phyloP scores from a whole-genome alignment of 1,140 invertebrate genomes.

The Lasaia peninsularis region DNA sequence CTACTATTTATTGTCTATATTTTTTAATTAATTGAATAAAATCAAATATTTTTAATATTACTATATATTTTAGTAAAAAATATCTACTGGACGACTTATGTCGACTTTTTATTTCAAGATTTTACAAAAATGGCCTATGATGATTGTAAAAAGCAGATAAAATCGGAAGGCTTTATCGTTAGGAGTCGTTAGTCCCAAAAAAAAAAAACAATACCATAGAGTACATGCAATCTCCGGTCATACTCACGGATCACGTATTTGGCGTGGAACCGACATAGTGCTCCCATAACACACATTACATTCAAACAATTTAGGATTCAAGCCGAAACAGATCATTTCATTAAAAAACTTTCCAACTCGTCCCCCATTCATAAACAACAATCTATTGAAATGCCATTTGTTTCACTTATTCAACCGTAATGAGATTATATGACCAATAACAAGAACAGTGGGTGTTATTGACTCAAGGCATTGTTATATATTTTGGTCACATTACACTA shows the following conservation, averaged over 20 bases:
- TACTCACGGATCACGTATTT: slow-evolving; percentile 68
- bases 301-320: background rate
- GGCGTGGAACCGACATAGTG: slow-evolving; percentile 68
- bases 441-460: background rate
- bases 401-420: background rate
- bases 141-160: too few species aligned
- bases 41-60: too few species aligned
- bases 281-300: slow-evolving; percentile 68
- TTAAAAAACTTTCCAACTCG: slow-evolving; percentile 2
- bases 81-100: too few species aligned
- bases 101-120: too few species aligned
- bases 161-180: too few species aligned
- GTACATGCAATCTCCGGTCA: slow-evolving; percentile 4
- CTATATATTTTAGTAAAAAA: too few species aligned
- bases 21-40: too few species aligned
- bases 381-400: background rate
- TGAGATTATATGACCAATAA: background rate
- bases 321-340: slow-evolving; percentile 18
- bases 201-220: background rate
- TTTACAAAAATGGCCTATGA: too few species aligned
- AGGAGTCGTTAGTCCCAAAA: too few species aligned
- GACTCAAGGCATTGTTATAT: background rate
- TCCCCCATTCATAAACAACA: slow-evolving; percentile 1
- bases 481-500: slow-evolving; percentile 8
- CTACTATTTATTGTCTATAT: too few species aligned